phyloP scores from a whole-genome alignment of 2,797 vertebrate genomes.

The Rhabdophis nuchalis region DNA sequence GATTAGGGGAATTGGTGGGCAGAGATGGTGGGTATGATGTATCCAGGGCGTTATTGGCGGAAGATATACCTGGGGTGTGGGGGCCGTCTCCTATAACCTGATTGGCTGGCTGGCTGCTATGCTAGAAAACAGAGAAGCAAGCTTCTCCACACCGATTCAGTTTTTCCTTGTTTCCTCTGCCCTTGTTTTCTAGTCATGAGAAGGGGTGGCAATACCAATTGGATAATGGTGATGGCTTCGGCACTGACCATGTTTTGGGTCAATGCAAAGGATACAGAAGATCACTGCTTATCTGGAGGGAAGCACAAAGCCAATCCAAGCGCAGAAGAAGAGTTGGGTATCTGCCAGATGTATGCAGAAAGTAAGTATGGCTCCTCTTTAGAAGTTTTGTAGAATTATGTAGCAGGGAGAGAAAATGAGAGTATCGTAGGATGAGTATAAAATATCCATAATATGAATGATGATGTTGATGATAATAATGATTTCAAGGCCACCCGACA shows the following conservation, averaged over 20 bases:
- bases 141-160: background rate
- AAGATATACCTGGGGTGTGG: background rate
- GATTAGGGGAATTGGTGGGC: background rate
- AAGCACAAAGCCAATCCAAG: slow-evolving; percentile 72
- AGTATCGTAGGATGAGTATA: background rate
- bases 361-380: slow-evolving; percentile 65
- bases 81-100: background rate
- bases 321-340: slow-evolving; percentile 70
- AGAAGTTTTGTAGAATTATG: too few species aligned
- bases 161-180: background rate
- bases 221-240: slow-evolving; percentile 47
- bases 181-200: slow-evolving; percentile 56
- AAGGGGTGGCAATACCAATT: background rate
- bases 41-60: background rate
- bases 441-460: background rate
- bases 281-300: slow-evolving; percentile 73
- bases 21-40: background rate
- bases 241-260: slow-evolving; percentile 54
- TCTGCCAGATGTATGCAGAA: slow-evolving; percentile 73
- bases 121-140: background rate
- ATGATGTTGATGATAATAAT: background rate
- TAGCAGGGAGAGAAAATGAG: background rate
- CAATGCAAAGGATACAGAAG: slow-evolving; percentile 52
- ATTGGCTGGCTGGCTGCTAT: background rate
- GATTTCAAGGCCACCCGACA: background rate